These are phyloP conservation scores for Thymelicus lineola DNA, from an alignment of 2,888 invertebrate species.

Conservation along the genomic window DNA sequence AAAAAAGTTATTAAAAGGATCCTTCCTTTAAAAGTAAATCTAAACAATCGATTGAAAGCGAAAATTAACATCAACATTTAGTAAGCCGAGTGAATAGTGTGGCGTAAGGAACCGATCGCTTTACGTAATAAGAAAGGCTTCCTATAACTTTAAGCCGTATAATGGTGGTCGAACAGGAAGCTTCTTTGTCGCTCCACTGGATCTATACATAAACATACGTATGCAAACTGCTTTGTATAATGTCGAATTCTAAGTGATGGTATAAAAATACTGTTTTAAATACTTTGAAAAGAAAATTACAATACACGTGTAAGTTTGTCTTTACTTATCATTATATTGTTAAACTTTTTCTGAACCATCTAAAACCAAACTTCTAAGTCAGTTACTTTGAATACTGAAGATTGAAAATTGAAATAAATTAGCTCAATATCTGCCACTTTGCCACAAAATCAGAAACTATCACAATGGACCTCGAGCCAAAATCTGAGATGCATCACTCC, in stretches of 20 bases:
- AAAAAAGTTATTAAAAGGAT: too few species aligned
- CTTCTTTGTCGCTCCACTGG: slow-evolving; percentile 55
- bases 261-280: background rate
- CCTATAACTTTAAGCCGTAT: slow-evolving; percentile 52
- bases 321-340: too few species aligned
- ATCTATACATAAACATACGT: slow-evolving; percentile 51
- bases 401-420: too few species aligned
- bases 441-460: background rate
- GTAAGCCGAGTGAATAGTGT: slow-evolving; percentile 1
- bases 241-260: background rate
- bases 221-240: slow-evolving; percentile 24
- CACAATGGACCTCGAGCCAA: background rate
- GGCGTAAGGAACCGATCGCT: slow-evolving; percentile 51
- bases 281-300: background rate
- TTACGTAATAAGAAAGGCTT: slow-evolving; percentile 70
- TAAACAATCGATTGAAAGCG: too few species aligned
- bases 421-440: too few species aligned
- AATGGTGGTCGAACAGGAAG: slow-evolving; percentile 55
- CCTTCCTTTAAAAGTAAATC: too few species aligned
- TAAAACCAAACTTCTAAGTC: too few species aligned
- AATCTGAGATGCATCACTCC: background rate
- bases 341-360: too few species aligned
- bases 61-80: background rate
- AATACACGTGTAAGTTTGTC: background rate
- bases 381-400: too few species aligned